Percentiles rank a stretch among this genome's conserved stretches.
Evolutionary conservation across 2,113 vertebrate genomes (phyloP).

Genomic region (Mastomys coucha): DNA sequence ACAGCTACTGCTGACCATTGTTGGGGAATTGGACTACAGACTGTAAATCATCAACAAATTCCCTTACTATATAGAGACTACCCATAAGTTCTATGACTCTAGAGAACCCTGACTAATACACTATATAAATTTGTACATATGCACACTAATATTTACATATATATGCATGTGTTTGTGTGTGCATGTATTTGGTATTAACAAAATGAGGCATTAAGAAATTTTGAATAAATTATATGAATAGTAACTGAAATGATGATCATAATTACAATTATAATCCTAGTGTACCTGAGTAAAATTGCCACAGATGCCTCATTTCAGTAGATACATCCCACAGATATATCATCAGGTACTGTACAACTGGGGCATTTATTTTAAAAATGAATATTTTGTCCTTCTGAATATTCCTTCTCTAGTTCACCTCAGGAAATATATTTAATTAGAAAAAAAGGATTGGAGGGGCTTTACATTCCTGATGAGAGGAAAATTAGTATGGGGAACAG

Average conservation of each 20-base stretch:
- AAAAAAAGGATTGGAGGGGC: neutral
- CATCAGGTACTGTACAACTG: neutral
- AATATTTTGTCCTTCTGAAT: constrained; percentile 25
- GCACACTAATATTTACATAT: neutral
- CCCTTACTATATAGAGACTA: too few species aligned
- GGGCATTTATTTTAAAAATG: neutral
- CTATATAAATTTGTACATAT: neutral
- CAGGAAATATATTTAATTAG: constrained; percentile 23
- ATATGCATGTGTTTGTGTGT: neutral
- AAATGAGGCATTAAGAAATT: neutral
- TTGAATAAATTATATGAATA: constrained; percentile 21
- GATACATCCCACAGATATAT: neutral
- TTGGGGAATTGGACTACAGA: too few species aligned
- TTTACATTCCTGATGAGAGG: neutral
- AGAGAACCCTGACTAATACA: too few species aligned
- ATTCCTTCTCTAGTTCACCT: neutral
- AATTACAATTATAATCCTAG: neutral
- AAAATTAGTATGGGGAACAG: neutral
- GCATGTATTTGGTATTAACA: neutral
- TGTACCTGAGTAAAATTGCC: constrained; percentile 41
- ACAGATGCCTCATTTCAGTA: neutral
- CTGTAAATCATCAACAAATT: too few species aligned
- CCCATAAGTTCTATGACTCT: too few species aligned
- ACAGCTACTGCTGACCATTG: too few species aligned
- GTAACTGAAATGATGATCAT: neutral